Conservation (phyloP, 2,888 invertebrate species). For the Tetragnatha montana region DNA sequence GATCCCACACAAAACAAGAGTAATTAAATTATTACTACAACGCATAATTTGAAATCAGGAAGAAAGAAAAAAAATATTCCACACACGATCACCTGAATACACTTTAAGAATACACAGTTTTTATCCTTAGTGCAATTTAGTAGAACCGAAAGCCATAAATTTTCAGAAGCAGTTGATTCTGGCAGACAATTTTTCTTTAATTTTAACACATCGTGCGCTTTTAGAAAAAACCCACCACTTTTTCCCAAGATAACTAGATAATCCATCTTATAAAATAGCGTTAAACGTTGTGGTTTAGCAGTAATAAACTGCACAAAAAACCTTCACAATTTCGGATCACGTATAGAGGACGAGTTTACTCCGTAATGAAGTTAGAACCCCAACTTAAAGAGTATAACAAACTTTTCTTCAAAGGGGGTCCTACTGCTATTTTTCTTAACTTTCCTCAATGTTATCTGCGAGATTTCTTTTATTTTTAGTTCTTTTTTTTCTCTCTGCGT, state of each 20-base stretch:
- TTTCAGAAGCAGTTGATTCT: conserved; percentile 49
- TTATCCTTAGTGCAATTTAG: conserved; percentile 13
- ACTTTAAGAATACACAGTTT: background rate
- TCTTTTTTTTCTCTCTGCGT: background rate
- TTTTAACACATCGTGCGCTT: conserved; percentile 28
- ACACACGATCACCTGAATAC: background rate
- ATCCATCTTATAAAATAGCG: conserved; percentile 65
- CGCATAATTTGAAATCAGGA: background rate
- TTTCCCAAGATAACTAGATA: conserved; percentile 51
- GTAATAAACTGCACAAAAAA: conserved; percentile 56
- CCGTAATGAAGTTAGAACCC: conserved; percentile 64
- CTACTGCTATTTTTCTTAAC: conserved; percentile 54
- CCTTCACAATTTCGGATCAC: conserved; percentile 60
- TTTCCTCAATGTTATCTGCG: conserved; percentile 55
- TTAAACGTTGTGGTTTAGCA: conserved; percentile 60
- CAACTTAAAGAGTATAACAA: conserved; percentile 69
- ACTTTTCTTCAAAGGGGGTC: conserved; percentile 58
- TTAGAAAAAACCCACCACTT: background rate
- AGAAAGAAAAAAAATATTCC: background rate
- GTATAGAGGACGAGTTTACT: conserved; percentile 57
- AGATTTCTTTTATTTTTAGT: conserved; percentile 42
- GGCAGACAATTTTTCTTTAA: conserved; percentile 60
- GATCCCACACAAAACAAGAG: background rate
- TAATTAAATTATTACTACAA: background rate
- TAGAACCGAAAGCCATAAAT: conserved; percentile 48